Evolutionary conservation across 1,140 invertebrate species (phyloP), one percentile per base, ranked within the genome.

Genomic region (Caenorhabditis remanei): DNA sequence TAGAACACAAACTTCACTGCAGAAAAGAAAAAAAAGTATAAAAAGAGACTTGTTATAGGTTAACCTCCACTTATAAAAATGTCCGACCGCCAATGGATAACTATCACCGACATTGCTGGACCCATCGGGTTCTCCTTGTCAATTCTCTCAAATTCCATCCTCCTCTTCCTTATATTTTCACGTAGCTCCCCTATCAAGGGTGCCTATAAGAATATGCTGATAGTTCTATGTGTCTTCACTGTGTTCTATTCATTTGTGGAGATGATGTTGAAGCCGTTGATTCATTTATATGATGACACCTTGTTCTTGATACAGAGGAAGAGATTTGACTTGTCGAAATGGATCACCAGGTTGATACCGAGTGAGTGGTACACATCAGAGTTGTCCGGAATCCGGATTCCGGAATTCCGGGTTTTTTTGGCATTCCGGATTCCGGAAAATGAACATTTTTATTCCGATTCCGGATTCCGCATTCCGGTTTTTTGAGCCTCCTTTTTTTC

Each of bases 201-300:
- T 9, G 21, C 61, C 24, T 63, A 63, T 24, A 63, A 63, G 24
- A 32, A 40, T 32, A 63, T 63, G 61, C 40, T 63, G 61, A 63
- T 63, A 8, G 61, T 63, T 11, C 14, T 63, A 1, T 63, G 61
- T 40, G 9, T 63, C 21, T 63, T 63, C 24, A 63, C 61, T 11
- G 24, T 63, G 8, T 63, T 63, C n/a, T 63, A 63, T 63, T 63
- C 61, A 13, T 63, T 63, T 32, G 61, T 63, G 1, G 61, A 63
- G 32, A 32, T 63, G 8, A 63, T 63, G 61, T 14, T 63, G 6
- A 21, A 32, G 11, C 61, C 61, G 24, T 24, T 63, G 9, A 63
- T 63, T 32, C 61, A 63, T 63, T 9, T 63, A 7, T 63, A 63
- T 40, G 61, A 63, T 32, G 61, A 63, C 24, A 63, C 61, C 11